phyloP scores from a whole-genome alignment of 1,140 invertebrate species.

The Patella vulgata region DNA sequence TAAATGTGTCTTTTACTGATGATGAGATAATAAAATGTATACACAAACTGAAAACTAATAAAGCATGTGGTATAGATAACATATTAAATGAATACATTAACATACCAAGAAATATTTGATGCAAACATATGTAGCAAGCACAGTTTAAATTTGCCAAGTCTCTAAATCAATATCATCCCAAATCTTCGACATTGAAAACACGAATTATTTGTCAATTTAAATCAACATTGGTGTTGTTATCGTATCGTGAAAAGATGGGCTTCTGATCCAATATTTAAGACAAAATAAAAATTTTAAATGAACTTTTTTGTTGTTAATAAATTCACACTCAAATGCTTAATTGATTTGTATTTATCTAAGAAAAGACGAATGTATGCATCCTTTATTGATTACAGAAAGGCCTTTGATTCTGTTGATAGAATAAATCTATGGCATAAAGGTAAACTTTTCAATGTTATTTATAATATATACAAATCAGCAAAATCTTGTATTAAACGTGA shows the following conservation, averaged over 20 bases:
- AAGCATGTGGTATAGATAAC: too few relatives aligned
- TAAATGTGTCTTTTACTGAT: too few relatives aligned
- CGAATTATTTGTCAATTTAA: constrained; percentile 5
- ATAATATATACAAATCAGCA: constrained; percentile 11
- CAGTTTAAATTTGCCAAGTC: too few relatives aligned
- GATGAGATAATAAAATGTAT: too few relatives aligned
- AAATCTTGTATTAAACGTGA: constrained; percentile 9
- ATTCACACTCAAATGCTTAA: constrained; percentile 9
- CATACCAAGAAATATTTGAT: too few relatives aligned
- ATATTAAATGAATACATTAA: too few relatives aligned
- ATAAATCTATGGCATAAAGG: constrained; percentile 6
- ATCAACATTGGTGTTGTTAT: too few relatives aligned
- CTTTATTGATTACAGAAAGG: constrained; percentile 8
- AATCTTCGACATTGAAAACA: constrained; percentile 5
- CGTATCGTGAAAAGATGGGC: too few relatives aligned
- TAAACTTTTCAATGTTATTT: constrained; percentile 15
- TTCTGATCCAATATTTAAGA: constrained; percentile 8
- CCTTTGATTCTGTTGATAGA: constrained; percentile 6
- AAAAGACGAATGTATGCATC: constrained; percentile 6
- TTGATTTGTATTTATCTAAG: background rate
- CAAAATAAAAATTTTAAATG: constrained; percentile 12
- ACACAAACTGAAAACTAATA: too few relatives aligned
- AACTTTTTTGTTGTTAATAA: constrained; percentile 5
- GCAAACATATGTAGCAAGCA: too few relatives aligned
- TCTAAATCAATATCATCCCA: background rate